Base-by-base conservation (phyloP, 2,888 invertebrate species). In the Tenthredo scrophulariae region DNA sequence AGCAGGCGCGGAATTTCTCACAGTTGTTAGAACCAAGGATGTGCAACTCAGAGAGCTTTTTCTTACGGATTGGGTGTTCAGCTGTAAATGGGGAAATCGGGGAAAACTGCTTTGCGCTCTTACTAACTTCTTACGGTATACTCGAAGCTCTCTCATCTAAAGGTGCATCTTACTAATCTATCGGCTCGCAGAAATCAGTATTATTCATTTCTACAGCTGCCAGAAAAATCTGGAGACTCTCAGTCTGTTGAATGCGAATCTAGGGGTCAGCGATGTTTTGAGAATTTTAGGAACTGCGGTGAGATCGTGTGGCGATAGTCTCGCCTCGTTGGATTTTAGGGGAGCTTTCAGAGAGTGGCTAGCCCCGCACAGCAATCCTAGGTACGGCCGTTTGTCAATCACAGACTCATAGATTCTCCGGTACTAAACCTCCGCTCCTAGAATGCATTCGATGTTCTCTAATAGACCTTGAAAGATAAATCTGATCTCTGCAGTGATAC, bases 51-150 rank as follows among this genome's bases (percentile, higher is more conserved):
- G 89, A 43, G 91, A 91, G 86, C 90, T 95, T 65, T 91, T 93
- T 87, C 92, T 95, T 83, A 94, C 93, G 40, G 93, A 94, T 86
- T 94, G 94, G 94, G 92, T 93, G 79, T 94, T 94, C 85, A 92
- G 93, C 85, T 93, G 93, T 86, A 93, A 93, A 85, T 94, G 92
- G 92, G 91, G 91, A 46, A 91, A 91, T 87, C 91, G 92, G 9
- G 90, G 89, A 75, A 91, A 91, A 85, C 88, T 93, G 7, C 87
- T 93, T 26, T 89, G 89, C 50, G 90, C 91, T n/a, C 89, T 93
- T 18, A 91, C 91, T 43, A 91, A 91, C 85, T 91, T 93, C 75
- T 86, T 93, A 18, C 91, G 92, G 93, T 93, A 86, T 88, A 85
- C 86, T 67, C 1, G 3, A 33, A 67, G 62, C 26, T 33, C 2